A percentile compares a stretch with the other conserved stretches of the same genome.
Conservation (phyloP, 2,113 vertebrate species). For the Carassius gibelio region DNA sequence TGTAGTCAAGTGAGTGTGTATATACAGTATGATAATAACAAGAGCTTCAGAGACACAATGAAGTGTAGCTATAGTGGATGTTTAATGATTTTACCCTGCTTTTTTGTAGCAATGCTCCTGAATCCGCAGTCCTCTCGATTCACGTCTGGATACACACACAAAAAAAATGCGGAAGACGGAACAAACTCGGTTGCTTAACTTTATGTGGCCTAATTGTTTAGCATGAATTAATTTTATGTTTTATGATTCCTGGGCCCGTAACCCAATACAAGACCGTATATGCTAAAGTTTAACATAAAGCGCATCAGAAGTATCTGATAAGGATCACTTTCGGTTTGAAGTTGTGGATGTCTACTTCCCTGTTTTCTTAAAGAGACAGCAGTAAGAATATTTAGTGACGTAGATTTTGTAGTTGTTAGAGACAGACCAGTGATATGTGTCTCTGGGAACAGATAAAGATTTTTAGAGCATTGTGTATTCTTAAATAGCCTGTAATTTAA, state of each 20-base stretch:
- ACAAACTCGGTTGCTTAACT: not conserved
- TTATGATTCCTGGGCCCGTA: not conserved
- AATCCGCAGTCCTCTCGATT: not conserved
- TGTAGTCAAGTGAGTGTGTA: not conserved
- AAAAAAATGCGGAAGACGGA: not conserved
- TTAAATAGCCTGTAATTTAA: not conserved
- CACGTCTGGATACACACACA: not conserved
- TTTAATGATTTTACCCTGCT: not conserved
- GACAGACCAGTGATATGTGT: not conserved
- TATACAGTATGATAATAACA: not conserved
- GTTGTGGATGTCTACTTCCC: constrained; percentile 7
- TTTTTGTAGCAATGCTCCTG: not conserved
- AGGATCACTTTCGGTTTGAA: constrained; percentile 38
- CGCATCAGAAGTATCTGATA: not conserved
- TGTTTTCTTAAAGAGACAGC: constrained; percentile 46
- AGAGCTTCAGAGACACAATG: not conserved
- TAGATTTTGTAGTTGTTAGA: not conserved
- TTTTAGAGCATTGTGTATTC: not conserved
- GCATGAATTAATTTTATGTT: not conserved
- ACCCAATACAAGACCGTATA: too few relatives aligned
- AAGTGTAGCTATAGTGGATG: not conserved
- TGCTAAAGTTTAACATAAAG: not conserved
- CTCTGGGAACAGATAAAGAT: too few relatives aligned
- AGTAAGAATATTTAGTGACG: not conserved
- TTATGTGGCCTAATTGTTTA: not conserved